Evolutionary conservation across 2,113 vertebrate genomes (phyloP).

Genomic region (Hucho hucho): DNA sequence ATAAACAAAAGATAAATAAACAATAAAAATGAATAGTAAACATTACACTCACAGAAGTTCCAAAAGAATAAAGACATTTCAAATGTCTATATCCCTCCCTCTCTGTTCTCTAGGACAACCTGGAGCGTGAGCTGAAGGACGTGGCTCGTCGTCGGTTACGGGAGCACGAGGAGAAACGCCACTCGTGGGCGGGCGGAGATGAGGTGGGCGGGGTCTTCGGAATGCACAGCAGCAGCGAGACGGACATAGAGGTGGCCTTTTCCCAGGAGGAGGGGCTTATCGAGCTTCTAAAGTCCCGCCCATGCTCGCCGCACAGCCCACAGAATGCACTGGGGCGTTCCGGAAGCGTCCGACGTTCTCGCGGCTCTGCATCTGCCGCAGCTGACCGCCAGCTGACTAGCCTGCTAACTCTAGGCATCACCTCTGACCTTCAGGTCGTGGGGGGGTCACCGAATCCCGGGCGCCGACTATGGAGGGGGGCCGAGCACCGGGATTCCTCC

Average conservation of each 20-base stretch:
- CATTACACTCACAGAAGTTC: too few species aligned
- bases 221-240: constrained; percentile 81
- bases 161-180: constrained; percentile 83
- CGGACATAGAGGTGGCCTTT: constrained; percentile 76
- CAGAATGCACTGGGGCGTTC: constrained; percentile 69
- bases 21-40: too few species aligned
- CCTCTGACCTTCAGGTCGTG: constrained; percentile 39
- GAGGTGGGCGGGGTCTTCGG: constrained; percentile 67
- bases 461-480: constrained; percentile 50
- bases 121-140: constrained; percentile 80
- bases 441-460: constrained; percentile 68
- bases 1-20: too few species aligned
- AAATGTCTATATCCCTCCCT: background rate
- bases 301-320: constrained; percentile 20
- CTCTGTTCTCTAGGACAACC: constrained; percentile 78
- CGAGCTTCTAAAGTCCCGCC: constrained; percentile 67
- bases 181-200: constrained; percentile 75
- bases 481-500: background rate
- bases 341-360: constrained; percentile 75
- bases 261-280: constrained; percentile 67
- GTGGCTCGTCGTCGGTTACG: constrained; percentile 70
- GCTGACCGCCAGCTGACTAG: constrained; percentile 78
- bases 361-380: constrained; percentile 59
- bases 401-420: constrained; percentile 70
- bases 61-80: too few species aligned